phyloP scores from a whole-genome alignment of 2,113 vertebrate species.

The Dipodomys spectabilis region DNA sequence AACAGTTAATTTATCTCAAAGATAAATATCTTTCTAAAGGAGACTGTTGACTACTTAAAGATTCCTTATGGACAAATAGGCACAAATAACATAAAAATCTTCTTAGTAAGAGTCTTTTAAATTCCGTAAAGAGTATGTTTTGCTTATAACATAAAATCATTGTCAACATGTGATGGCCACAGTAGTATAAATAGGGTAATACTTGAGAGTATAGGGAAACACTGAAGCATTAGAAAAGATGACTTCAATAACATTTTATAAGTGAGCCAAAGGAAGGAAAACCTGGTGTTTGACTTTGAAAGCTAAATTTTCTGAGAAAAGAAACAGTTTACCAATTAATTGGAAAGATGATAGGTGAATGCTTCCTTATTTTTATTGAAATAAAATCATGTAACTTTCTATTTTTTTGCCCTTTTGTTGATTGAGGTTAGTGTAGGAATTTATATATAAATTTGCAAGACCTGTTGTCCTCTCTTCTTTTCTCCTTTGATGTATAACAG shows the following conservation, averaged over 20 bases:
- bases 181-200: too few relatives aligned
- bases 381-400: not conserved
- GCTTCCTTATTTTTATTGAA: constrained; percentile 3
- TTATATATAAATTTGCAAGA: constrained; percentile 11
- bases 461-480: not conserved
- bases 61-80: too few relatives aligned
- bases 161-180: not conserved
- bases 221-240: not conserved
- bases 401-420: not conserved
- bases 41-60: too few relatives aligned
- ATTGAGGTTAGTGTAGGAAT: not conserved
- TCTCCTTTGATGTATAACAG: accelerated
- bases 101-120: constrained; percentile 72
- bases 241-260: not conserved
- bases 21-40: too few relatives aligned
- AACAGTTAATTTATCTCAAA: too few relatives aligned
- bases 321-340: not conserved
- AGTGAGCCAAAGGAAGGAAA: not conserved
- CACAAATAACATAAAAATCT: too few relatives aligned
- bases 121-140: constrained; percentile 62
- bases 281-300: not conserved
- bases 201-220: too few relatives aligned
- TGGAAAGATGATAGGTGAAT: not conserved
- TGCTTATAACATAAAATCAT: constrained; percentile 61
- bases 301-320: not conserved